Evolutionary conservation across 2,797 vertebrate genomes (phyloP), one percentile per base, ranked within the genome.

Genomic region (Valencia hispanica): DNA sequence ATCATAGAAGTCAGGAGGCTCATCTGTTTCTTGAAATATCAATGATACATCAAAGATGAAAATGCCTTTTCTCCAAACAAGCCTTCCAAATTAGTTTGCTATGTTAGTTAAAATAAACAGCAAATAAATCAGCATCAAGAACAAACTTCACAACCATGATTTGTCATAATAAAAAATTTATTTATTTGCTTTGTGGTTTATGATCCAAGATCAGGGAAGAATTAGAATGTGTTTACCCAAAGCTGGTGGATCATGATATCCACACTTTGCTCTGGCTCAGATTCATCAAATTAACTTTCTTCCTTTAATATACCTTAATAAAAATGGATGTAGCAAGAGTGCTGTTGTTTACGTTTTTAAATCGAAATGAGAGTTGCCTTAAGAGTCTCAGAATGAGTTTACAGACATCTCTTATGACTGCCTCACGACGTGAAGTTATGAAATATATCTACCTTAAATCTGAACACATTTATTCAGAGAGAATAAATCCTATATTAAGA

Each of bases 1-100:
- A 14, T 88, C 12, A 45, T 95, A 96, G 89, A 96, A 95, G 66
- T 89, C 81, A 3, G 89, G 92, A 50, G 91, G 74, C 70, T 94
- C 93, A 8, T 47, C 95, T 95, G 25, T 6, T 74, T 30, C 9
- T 70, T 48, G 47, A 82, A 7, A 14, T 2, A 74, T 4, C 17
- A 59, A 14, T 73, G n/a, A 32, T 12, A 45, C 8, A 53, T 74
- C 10, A 30, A 18, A 70, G 25, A 25, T 34, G 11, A 20, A 72
- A 43, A n/a, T 20, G 9, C 1, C 18, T 61, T 34, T 61, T 34
- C 30, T 10, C 17, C 57, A 61, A 32, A 32, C 27, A 32, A 59
- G 57, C 6, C 27, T 30, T 8, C 5, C 12, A 0, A 1, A 6
- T 57, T 57, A 57, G n/a, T 57, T 57, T 57, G 27, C 27, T 17